Evolutionary conservation across 2,113 vertebrate species (phyloP).

Genomic region (Pelecanoides urinatrix): DNA sequence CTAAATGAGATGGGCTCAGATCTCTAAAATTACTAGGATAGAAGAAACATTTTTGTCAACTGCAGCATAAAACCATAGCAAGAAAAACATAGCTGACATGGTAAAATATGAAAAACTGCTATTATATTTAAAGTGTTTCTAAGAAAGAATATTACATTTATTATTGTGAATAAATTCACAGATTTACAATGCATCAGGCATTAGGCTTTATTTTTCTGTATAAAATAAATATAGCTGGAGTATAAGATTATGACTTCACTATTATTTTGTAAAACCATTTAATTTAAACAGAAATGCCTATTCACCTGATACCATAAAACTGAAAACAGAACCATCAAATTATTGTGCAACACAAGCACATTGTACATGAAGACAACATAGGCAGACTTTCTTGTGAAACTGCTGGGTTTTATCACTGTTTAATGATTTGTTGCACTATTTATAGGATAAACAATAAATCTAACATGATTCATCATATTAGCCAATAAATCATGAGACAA

Average conservation of each 20-base stretch:
- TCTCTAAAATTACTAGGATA: neutral
- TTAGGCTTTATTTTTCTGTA: conserved; percentile 72
- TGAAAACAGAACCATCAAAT: neutral
- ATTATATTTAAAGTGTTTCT: conserved; percentile 58
- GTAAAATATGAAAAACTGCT: conserved; percentile 27
- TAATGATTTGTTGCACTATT: conserved; percentile 81
- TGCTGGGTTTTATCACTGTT: conserved; percentile 72
- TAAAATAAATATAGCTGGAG: conserved; percentile 71
- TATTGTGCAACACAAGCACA: neutral
- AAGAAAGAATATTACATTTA: conserved; percentile 68
- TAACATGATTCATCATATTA: conserved; percentile 81
- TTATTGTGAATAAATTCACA: conserved; percentile 64
- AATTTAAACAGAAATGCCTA: conserved; percentile 35
- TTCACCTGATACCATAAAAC: conserved; percentile 24
- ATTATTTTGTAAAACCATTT: conserved; percentile 70
- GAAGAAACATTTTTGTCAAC: conserved; percentile 19
- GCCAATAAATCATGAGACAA: conserved; percentile 84
- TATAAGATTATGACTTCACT: conserved; percentile 65
- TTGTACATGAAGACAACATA: neutral
- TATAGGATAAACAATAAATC: conserved; percentile 84
- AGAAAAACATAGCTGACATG: neutral
- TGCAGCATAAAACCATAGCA: neutral
- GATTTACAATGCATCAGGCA: conserved; percentile 53
- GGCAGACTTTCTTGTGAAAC: conserved; percentile 52
- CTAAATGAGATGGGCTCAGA: neutral